Conservation (phyloP, 2,888 invertebrate genomes). For the Mayetiola destructor region DNA sequence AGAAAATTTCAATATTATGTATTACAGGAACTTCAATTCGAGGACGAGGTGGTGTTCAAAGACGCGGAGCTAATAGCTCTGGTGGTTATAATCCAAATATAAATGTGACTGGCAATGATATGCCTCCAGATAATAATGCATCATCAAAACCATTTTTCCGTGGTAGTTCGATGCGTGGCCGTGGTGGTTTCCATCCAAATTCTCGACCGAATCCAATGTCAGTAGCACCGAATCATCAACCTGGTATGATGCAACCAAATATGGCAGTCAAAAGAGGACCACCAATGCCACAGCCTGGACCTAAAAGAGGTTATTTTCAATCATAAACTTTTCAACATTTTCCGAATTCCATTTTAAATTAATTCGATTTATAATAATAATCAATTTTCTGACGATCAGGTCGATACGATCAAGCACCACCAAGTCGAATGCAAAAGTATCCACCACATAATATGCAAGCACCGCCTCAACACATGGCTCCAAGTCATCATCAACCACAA, state of each 20-base stretch:
- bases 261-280: conserved; percentile 34
- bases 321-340: conserved; percentile 24
- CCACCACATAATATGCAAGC: conserved; percentile 24
- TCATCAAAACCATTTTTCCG: conserved; percentile 20
- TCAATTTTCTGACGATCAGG: conserved; percentile 17
- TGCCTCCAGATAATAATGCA: conserved; percentile 15
- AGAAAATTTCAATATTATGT: too few species aligned
- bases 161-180: conserved; percentile 13
- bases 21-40: conserved; percentile 19
- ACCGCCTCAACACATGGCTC: conserved; percentile 25
- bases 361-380: neutral
- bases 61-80: conserved; percentile 12
- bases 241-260: conserved; percentile 33
- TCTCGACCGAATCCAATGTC: conserved; percentile 23
- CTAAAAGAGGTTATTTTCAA: conserved; percentile 27
- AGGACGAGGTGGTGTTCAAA: conserved; percentile 29
- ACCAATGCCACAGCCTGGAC: conserved; percentile 31
- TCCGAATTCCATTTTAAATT: neutral
- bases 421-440: conserved; percentile 9
- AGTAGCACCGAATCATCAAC: conserved; percentile 27
- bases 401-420: conserved; percentile 33
- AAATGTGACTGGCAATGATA: conserved; percentile 13
- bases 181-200: conserved; percentile 25
- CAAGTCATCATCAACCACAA: conserved; percentile 1
- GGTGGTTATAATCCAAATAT: conserved; percentile 14